Evolutionary conservation across 2,113 vertebrate species (phyloP).

Genomic region (Brachionichthys hirsutus): DNA sequence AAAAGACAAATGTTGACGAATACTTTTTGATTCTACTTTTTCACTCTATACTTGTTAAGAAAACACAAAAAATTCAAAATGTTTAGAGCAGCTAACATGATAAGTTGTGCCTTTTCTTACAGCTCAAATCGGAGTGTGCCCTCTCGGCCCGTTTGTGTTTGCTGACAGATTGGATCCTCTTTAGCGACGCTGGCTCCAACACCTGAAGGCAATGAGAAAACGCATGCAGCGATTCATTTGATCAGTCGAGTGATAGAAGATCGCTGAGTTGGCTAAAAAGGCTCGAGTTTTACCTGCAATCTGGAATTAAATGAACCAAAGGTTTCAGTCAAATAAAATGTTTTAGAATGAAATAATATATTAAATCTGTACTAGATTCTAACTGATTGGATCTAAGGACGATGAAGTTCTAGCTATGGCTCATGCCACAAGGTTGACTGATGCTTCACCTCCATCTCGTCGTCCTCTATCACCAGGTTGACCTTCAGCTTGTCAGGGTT

Average conservation of each 20-base stretch:
- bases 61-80: too few relatives aligned
- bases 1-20: too few relatives aligned
- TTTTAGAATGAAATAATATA: not conserved
- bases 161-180: slow-evolving; percentile 86
- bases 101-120: slow-evolving; percentile 69
- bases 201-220: slow-evolving; percentile 46
- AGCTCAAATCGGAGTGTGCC: slow-evolving; percentile 77
- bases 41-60: too few relatives aligned
- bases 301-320: too few relatives aligned
- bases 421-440: not conserved
- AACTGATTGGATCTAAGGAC: not conserved
- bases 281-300: not conserved
- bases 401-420: too few relatives aligned
- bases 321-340: too few relatives aligned
- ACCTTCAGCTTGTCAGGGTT: slow-evolving; percentile 82
- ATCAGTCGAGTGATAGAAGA: not conserved
- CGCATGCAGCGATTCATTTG: not conserved
- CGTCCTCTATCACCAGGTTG: slow-evolving; percentile 76
- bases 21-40: too few relatives aligned
- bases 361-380: not conserved
- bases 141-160: slow-evolving; percentile 78
- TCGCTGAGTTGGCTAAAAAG: not conserved
- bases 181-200: slow-evolving; percentile 73
- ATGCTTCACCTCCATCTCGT: slow-evolving; percentile 78
- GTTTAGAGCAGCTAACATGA: not conserved